Evolutionary conservation across 2,113 vertebrate species (phyloP), one percentile per base, ranked within the genome.

Genomic region (Rhinoptilus africanus): DNA sequence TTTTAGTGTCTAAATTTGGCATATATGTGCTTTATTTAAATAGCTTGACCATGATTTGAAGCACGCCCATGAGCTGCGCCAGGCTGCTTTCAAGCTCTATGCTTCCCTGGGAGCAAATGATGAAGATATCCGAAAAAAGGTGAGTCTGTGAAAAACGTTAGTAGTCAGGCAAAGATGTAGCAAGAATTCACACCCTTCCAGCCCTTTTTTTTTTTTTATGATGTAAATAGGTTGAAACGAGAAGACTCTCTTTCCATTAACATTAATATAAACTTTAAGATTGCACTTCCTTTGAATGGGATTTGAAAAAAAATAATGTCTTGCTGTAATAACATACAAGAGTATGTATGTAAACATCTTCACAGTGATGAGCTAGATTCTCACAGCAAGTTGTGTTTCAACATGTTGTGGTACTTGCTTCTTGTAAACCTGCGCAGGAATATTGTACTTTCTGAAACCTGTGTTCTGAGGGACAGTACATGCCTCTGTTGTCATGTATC

Each of bases 81-180:
- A 99, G 98, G 99, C 99, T 43, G 99, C 99, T 75, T 99, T 99
- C 98, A 99, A 99, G 98, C 99, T 99, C 53, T 99, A 99, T 78
- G 99, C 99, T 21, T 99, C 99, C 4, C 98, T 99, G 20, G 99
- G 99, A 96, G 99, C 99, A 47, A 99, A 99, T 22, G 99, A 99
- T 56, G 99, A 99, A 98, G 99, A 99, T 98, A 99, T 99, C 91
- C 98, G 99, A 86, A 99, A 99, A 97, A 99, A 99, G 99, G 99
- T 99, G 95, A 98, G 97, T 81, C 77, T 90, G 88, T 82, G 86
- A 93, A 93, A 97, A 95, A 72, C 85, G 78, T 74, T 93, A 89
- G 94, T 91, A 76, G 53, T 85, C 78, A 92, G 96, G 88, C 96
- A 92, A 37, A 89, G 95, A 86, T 7, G 4, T 7, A n/a, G 57